Evolutionary conservation across 92 coral and sea anemone species (phyloP), one percentile per base, ranked within the genome.

Genomic region (Porites rus): DNA sequence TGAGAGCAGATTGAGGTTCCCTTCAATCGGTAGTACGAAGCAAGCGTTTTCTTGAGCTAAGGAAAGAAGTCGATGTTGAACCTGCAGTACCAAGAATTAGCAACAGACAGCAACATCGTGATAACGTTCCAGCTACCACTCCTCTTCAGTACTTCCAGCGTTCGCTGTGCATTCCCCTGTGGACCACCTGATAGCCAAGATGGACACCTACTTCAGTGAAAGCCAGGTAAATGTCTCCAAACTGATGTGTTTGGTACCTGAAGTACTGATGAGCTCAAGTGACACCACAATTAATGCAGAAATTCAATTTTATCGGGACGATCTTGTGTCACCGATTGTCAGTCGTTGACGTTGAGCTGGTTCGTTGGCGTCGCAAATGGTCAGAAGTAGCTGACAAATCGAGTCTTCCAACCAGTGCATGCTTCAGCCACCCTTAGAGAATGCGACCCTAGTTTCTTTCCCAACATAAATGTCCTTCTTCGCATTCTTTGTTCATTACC

Each of bases 321-420:
- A 89, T 76, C 65, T 84, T 21, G 75, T 78, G 63, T 65, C 80
- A 77, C 90, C 79, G 54, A 78, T 69, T 77, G 82, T 86, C 28
- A 25, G 2, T 25, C 71, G 68, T 78, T 75, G 79, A 78, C 84
- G 85, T 86, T 74, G 90, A 86, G 84, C 90, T 86, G 31, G 84
- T 78, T 71, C 88, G 79, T 75, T 88, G 88, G 88, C 74, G 67
- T 38, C 63, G 81, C 50, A 82, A 81, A 75, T 74, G 92, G 84
- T 66, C 87, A 54, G 67, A 61, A 64, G 91, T 81, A 46, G 89
- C 70, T 65, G 89, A 76, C 31, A 72, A 83, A 79, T 64, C 65
- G 69, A 65, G 31, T 65, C 69, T 87, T 87, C 82, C 81, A 72
- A 64, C 51, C 43, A 80, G 81, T 81, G 28, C 28, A 25, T 25